Conservation (phyloP, 2,888 invertebrate genomes). For the Drosophila kanekoi region DNA sequence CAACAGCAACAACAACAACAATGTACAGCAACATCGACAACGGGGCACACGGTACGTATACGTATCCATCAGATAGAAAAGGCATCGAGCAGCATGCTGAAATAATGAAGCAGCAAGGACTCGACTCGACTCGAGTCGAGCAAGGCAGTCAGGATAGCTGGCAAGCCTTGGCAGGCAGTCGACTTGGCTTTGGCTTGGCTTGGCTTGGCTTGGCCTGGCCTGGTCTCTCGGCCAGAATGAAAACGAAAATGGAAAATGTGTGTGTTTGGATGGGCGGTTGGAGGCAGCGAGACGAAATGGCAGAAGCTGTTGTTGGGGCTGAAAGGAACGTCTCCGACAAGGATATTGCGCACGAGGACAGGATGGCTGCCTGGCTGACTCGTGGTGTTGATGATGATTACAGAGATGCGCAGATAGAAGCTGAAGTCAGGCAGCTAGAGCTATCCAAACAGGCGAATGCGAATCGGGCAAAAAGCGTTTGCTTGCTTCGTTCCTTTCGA, state of each 20-base stretch:
- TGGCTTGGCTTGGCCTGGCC: slow-evolving; percentile 38
- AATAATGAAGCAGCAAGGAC: slow-evolving; percentile 82
- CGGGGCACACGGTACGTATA: slow-evolving; percentile 76
- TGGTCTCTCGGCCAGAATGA: slow-evolving; percentile 69
- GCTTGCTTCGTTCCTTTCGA: slow-evolving; percentile 65
- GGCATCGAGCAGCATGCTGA: slow-evolving; percentile 81
- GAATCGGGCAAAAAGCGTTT: slow-evolving; percentile 69
- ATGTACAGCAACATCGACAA: slow-evolving; percentile 30
- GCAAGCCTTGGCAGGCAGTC: slow-evolving; percentile 40
- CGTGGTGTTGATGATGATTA: slow-evolving; percentile 79
- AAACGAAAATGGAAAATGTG: slow-evolving; percentile 80
- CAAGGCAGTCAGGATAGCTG: slow-evolving; percentile 35
- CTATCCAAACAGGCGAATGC: slow-evolving; percentile 64
- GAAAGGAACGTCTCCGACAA: slow-evolving; percentile 62
- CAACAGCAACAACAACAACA: slow-evolving; percentile 34
- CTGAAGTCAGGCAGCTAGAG: slow-evolving; percentile 53
- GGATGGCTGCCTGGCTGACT: slow-evolving; percentile 72
- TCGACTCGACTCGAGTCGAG: slow-evolving; percentile 46
- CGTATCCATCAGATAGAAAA: slow-evolving; percentile 81
- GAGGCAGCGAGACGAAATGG: neutral
- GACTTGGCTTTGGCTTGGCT: slow-evolving; percentile 41
- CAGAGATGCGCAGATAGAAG: slow-evolving; percentile 80
- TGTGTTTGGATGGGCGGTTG: slow-evolving; percentile 28
- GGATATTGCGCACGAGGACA: slow-evolving; percentile 80
- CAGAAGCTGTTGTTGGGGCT: slow-evolving; percentile 29